Conservation (phyloP, 2,888 invertebrate genomes). For the Trilocha varians region DNA sequence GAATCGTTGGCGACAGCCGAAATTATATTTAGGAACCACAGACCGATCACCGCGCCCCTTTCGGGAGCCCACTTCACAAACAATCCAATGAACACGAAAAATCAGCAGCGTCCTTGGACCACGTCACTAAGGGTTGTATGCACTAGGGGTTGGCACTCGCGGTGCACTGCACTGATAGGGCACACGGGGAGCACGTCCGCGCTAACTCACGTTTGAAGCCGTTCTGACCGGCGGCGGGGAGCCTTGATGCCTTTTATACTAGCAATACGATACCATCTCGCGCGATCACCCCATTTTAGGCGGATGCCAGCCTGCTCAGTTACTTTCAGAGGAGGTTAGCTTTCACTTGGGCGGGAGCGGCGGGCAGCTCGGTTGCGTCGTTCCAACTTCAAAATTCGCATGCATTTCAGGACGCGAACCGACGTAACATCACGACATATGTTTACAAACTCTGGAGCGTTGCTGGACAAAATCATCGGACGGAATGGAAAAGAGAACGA, state of each 20-base stretch:
- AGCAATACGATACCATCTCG: constrained; percentile 82
- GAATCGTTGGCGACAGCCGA: not conserved
- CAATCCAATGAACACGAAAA: constrained; percentile 55
- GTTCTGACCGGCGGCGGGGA: constrained; percentile 91
- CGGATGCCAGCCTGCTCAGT: constrained; percentile 58
- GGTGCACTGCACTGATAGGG: constrained; percentile 42
- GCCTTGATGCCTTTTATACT: constrained; percentile 83
- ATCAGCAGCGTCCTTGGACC: constrained; percentile 40
- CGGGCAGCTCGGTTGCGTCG: constrained; percentile 19
- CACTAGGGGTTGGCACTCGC: constrained; percentile 32
- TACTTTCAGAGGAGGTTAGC: constrained; percentile 67
- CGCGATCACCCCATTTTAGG: constrained; percentile 72
- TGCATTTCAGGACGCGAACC: constrained; percentile 13
- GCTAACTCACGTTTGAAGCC: constrained; percentile 95
- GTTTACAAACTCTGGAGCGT: constrained; percentile 26
- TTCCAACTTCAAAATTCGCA: constrained; percentile 5
- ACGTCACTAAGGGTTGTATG: constrained; percentile 32
- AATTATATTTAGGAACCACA: constrained; percentile 25
- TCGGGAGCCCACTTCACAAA: constrained; percentile 50
- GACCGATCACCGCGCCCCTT: constrained; percentile 39
- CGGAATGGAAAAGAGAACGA: constrained; percentile 16
- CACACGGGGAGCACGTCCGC: constrained; percentile 47
- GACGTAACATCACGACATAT: constrained; percentile 9
- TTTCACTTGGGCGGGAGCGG: constrained; percentile 55
- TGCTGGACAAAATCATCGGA: constrained; percentile 13